Evolutionary conservation across 1,140 invertebrate species (phyloP), one percentile per base, ranked within the genome.

Genomic region (Penaeus japonicus): DNA sequence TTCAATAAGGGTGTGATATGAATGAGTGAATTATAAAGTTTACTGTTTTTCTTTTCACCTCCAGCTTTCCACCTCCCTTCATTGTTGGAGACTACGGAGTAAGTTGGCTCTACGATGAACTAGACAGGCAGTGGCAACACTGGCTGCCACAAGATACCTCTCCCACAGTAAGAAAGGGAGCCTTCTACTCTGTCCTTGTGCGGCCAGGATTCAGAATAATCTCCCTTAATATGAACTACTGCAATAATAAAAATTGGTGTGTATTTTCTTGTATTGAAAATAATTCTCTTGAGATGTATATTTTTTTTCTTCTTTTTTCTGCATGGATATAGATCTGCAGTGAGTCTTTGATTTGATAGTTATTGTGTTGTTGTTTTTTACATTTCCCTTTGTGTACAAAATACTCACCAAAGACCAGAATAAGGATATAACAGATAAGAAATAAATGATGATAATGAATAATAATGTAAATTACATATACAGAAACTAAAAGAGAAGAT

Each of bases 161-260:
- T 2, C 94, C 95, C 70, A 98, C 96, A 0, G 95, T 99, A 0
- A 94, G 96, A 20, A 94, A 96, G 78, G 97, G 97, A 0, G 97
- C 97, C 4, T 98, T 97, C 93, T 98, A 98, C 92, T 97, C 96
- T 4, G 97, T 97, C 0, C 93, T 97, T n/a, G 96, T 98, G 2
- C 94, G 96, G 47, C 96, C 97, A 0, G 97, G 97, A 12, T 97
- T 98, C 91, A 94, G 97, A 86, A 95, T 98, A 59, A 96, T 98
- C 57, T 98, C 97, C 0, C 93, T 98, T 0, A 98, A 98, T 90
- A 98, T 97, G 95, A 98, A 98, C 93, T 98, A 97, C 92, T 98
- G 97, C 92, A 98, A 98, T 91, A 98, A 97, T 91, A 97, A 97
- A 92, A 98, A 98, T 93, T 98, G 98, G 97, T 96, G 54, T 20